Evolutionary conservation across 2,113 vertebrate genomes (phyloP).

Genomic region (Nerophis ophidion): DNA sequence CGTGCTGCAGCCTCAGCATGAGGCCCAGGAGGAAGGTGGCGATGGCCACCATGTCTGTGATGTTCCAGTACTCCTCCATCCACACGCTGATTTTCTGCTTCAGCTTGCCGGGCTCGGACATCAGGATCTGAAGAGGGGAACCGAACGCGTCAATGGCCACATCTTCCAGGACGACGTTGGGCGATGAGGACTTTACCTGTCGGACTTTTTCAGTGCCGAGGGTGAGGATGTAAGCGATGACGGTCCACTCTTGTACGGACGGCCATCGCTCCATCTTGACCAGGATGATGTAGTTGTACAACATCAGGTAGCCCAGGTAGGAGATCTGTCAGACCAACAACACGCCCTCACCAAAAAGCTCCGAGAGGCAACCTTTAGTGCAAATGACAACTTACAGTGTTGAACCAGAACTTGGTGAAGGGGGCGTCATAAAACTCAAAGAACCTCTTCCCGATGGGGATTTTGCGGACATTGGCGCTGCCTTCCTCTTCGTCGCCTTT

Average conservation of each 20-base stretch:
- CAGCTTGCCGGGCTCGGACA: constrained; percentile 97
- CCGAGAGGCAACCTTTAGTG: neutral
- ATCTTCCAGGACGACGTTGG: neutral
- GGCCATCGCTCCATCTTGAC: constrained; percentile 96
- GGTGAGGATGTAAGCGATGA: constrained; percentile 93
- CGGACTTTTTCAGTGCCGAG: constrained; percentile 90
- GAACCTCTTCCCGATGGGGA: constrained; percentile 87
- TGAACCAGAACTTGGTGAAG: constrained; percentile 99
- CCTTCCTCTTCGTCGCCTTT: constrained; percentile 94
- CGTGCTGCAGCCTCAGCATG: constrained; percentile 85
- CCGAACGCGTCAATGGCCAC: neutral
- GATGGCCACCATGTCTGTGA: constrained; percentile 92
- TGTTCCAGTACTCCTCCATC: constrained; percentile 98
- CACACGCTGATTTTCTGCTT: constrained; percentile 97
- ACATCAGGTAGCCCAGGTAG: constrained; percentile 88
- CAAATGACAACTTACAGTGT: constrained; percentile 78
- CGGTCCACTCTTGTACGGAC: constrained; percentile 87
- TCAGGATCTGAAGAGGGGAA: constrained; percentile 81
- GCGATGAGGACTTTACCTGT: constrained; percentile 73
- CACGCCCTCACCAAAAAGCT: neutral
- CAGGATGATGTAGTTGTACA: constrained; percentile 96
- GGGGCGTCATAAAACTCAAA: constrained; percentile 97
- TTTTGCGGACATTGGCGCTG: constrained; percentile 77
- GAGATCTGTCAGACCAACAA: constrained; percentile 75
- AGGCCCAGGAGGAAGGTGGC: constrained; percentile 84